Base-by-base conservation (phyloP, 2,888 invertebrate genomes). In the Caenorhabditis sp. region DNA sequence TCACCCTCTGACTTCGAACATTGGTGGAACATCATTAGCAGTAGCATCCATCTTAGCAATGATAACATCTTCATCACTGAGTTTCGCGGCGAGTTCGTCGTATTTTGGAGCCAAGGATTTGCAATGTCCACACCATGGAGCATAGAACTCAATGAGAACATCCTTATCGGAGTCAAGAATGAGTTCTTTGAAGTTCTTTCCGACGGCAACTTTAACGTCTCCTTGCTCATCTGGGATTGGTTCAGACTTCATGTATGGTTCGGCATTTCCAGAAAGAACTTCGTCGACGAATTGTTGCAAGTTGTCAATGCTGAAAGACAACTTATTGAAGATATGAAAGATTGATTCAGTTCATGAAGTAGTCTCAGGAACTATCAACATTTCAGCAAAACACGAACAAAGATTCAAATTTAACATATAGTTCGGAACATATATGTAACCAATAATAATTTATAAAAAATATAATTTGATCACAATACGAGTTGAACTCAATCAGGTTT, bases 41-140 rank as follows among this genome's bases (percentile, higher is more conserved):
- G 97, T 97, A 17, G 97, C 97, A 89, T 99, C 99, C 91, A 99
- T 94, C 89, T 99, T 99, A 1, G 96, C 94, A 85, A 99, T 94
- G 77, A 92, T 92, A 1, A 99, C 92, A 66, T 88, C 88, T 90
- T 97, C 97, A 81, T 92, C 91, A 84, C 92, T 92, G 88, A 97
- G 88, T 92, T 89, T 90, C 70, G 87, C 87, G 64, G 94, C 99
- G 38, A 99, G 91, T 89, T 99, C 96, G 70, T 97, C 96, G 89
- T 92, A 99, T 64, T 94, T 91, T 23, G 99, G 99, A 1, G 94
- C 91, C 59, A 99, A 91, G 25, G 93, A 94, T 90, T 99, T 97
- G 91, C 99, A 99, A 88, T 99, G 97, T 81, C 97, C 97, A 89
- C 95, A 96, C 97, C 97, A 97, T 0, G 97, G 97, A 43, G 97